Percentiles rank a stretch among this genome's conserved stretches.
Evolutionary conservation across 2,888 invertebrate genomes (phyloP).

Genomic region (Drosophila nr. medialis): DNA sequence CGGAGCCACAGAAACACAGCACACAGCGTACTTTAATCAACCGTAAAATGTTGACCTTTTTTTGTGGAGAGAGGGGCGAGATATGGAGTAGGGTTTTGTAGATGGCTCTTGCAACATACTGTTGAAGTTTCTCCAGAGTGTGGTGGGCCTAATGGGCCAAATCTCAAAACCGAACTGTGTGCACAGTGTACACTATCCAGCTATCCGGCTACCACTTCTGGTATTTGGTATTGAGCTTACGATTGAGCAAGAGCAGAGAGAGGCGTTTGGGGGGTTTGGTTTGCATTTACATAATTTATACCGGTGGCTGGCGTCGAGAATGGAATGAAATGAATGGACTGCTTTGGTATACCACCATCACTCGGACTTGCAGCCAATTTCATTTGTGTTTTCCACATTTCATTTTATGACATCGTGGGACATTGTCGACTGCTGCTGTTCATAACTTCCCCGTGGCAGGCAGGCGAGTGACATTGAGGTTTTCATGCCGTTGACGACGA

Average conservation of each 20-base stretch:
- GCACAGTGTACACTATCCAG: constrained; percentile 55
- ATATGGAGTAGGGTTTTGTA: constrained; percentile 29
- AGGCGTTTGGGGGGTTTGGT: constrained; percentile 27
- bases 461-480: constrained; percentile 65
- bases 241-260: constrained; percentile 7
- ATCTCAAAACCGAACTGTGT: constrained; percentile 19
- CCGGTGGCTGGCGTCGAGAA: constrained; percentile 28
- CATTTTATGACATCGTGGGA: constrained; percentile 73
- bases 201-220: constrained; percentile 25
- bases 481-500: constrained; percentile 40
- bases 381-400: constrained; percentile 66
- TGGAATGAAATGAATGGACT: constrained; percentile 31
- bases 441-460: constrained; percentile 63
- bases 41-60: constrained; percentile 80
- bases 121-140: constrained; percentile 55
- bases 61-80: background rate
- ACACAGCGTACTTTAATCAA: constrained; percentile 74
- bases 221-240: constrained; percentile 36
- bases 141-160: constrained; percentile 67
- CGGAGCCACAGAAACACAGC: constrained; percentile 35
- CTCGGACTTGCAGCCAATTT: constrained; percentile 52
- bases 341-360: constrained; percentile 11
- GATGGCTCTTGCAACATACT: constrained; percentile 72
- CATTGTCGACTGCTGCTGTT: constrained; percentile 54
- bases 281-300: constrained; percentile 83